These are phyloP conservation scores for Andrena minutula DNA, from an alignment of 2,888 invertebrate genomes.

Conservation along the genomic window DNA sequence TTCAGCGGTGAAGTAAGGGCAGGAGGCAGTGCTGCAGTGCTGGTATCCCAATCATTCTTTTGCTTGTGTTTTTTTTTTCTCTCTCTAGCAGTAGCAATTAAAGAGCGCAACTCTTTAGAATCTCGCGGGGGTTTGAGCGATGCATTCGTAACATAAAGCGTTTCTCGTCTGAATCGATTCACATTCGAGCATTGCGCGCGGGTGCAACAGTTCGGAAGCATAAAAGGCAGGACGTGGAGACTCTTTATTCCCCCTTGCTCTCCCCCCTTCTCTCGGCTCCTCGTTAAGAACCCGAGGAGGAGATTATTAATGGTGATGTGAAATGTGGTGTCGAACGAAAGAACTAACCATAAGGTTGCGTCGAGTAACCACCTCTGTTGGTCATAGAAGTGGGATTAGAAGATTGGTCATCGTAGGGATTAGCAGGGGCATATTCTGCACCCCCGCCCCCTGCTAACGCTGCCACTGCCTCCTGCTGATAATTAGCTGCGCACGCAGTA, in stretches of 20 bases:
- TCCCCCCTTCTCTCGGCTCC: neutral
- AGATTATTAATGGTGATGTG: slow-evolving; percentile 36
- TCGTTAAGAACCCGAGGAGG: slow-evolving; percentile 23
- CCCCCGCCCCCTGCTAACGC: slow-evolving; percentile 76
- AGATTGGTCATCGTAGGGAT: slow-evolving; percentile 80
- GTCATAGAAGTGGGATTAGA: slow-evolving; percentile 79
- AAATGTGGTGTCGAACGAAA: slow-evolving; percentile 57
- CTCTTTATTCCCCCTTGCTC: neutral
- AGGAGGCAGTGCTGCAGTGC: slow-evolving; percentile 77
- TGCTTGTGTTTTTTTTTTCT: slow-evolving; percentile 7
- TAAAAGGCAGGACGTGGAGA: slow-evolving; percentile 26
- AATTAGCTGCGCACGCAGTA: slow-evolving; percentile 77
- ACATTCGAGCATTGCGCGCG: slow-evolving; percentile 44
- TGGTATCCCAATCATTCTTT: slow-evolving; percentile 51
- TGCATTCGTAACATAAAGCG: slow-evolving; percentile 20
- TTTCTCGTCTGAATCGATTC: slow-evolving; percentile 73
- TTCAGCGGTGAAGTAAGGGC: slow-evolving; percentile 61
- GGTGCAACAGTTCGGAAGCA: slow-evolving; percentile 48
- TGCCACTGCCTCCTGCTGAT: slow-evolving; percentile 81
- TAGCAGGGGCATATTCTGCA: slow-evolving; percentile 78
- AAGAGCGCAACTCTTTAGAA: slow-evolving; percentile 29
- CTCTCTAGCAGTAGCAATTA: slow-evolving; percentile 8
- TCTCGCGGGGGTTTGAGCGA: neutral
- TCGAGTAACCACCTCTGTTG: slow-evolving; percentile 80
- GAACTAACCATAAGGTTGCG: slow-evolving; percentile 82